Evolutionary conservation across 53 echinoderm and acorn worm genomes (phyloP).

Genomic region (Astropecten irregularis): DNA sequence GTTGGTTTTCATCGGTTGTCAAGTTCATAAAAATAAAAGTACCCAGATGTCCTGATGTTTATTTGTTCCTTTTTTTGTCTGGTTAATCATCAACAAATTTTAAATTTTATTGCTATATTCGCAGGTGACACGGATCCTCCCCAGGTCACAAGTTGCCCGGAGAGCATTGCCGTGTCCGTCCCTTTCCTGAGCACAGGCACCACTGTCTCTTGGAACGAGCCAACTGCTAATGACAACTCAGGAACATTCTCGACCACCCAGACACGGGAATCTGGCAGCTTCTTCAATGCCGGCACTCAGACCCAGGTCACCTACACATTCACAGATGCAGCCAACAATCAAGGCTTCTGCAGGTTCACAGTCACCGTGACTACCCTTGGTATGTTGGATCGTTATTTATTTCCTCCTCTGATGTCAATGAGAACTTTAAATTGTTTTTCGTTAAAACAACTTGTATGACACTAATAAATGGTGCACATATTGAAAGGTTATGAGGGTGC

Average conservation of each 20-base stretch:
- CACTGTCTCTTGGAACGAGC: slow-evolving; percentile 60
- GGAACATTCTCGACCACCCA: slow-evolving; percentile 30
- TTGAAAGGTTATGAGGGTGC: too few relatives aligned
- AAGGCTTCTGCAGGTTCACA: slow-evolving; percentile 52
- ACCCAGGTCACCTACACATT: slow-evolving; percentile 65
- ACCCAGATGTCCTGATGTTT: too few relatives aligned
- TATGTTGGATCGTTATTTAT: too few relatives aligned
- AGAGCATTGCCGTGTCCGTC: slow-evolving; percentile 8
- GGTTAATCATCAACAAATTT: too few relatives aligned
- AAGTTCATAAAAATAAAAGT: too few relatives aligned
- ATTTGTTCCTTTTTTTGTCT: too few relatives aligned
- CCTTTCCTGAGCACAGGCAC: slow-evolving; percentile 49
- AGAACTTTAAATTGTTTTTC: too few relatives aligned
- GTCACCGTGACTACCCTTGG: slow-evolving; percentile 52
- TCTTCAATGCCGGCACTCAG: slow-evolving; percentile 48
- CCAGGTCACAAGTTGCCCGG: slow-evolving; percentile 32
- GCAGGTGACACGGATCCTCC: slow-evolving; percentile 42
- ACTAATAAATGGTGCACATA: too few relatives aligned
- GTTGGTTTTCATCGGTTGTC: too few relatives aligned
- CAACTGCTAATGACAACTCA: slow-evolving; percentile 62
- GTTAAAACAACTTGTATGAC: too few relatives aligned
- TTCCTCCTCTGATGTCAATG: too few relatives aligned
- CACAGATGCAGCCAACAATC: slow-evolving; percentile 61
- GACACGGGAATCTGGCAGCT: slow-evolving; percentile 52
- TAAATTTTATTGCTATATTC: too few relatives aligned